Evolutionary conservation across 2,113 vertebrate genomes (phyloP), one percentile per base, ranked within the genome.

Genomic region (Protobothrops flavoviridis): DNA sequence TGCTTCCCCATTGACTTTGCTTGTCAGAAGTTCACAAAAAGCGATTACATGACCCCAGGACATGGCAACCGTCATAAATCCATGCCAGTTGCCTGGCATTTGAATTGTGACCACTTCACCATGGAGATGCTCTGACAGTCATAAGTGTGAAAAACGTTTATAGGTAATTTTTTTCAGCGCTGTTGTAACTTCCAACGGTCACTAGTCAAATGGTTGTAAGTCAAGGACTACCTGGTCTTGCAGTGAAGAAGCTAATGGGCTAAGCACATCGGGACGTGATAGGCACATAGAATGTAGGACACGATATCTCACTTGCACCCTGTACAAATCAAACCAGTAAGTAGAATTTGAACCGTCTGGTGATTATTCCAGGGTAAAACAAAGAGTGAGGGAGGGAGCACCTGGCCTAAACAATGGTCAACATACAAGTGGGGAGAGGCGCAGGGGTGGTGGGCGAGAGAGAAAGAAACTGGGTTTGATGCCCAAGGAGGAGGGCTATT

Each of bases 401-500:
- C 92, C 1, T 88, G 48, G 7, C 52, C 5, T 45, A 90, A 86
- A 92, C 55, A 85, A 74, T 17, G 9, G 52, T 81, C 64, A 89
- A 57, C 10, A n/a, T 43, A n/a, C 33, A 20, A 15, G 59, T 26
- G 55, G 29, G 88, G 7, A 6, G 52, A 90, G 89, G 59, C 39
- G 56, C 48, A 92, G 61, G n/a, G n/a, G 6, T 10, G 50, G 12
- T 12, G 23, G 39, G 21, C 5, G n/a, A 5, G 23, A 15, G 52
- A 89, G 53, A 92, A 69, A 59, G 13, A 50, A 29, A 48, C 59
- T 89, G 92, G 29, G 91, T 91, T 88, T 61, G 90, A 91, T 96
- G 85, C 69, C 92, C 93, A 95, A 96, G 94, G 94, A 85, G 89
- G 53, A 85, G 92, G 93, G 91, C 96, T 96, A 55, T 96, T 98